Base-by-base conservation (phyloP, 2,888 invertebrate genomes). In the Rhyacophila evoluta region DNA sequence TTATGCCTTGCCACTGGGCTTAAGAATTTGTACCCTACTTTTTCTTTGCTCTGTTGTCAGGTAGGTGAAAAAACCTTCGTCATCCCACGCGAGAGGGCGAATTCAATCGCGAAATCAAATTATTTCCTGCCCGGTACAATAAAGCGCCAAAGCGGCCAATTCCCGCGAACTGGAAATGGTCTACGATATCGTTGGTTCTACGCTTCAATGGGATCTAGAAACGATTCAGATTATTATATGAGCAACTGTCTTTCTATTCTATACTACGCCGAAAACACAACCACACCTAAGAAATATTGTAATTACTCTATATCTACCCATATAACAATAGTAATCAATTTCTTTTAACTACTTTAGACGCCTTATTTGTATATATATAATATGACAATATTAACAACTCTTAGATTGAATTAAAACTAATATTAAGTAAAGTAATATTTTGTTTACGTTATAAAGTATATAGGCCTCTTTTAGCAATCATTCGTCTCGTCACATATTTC, bases 41-140 rank as follows among this genome's bases (percentile, higher is more conserved):
- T 55, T 55, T 55, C 55, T 55, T 55, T 55, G 19, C 19, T 55
- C 19, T 19, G 55, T 55, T 55, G 55, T 55, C 55, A 55, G 55
- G 55, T 55, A 55, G 55, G 55, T 55, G 55, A 55, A 55, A 55
- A 55, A 74, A 81, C 81, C 81, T 78, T 79, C 78, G 73, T 80
- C 79, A 81, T 75, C 72, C 74, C 27, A 33, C 78, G 72, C 77
- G 75, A 79, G 79, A 81, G 75, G 78, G 79, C 74, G 72, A 81
- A 80, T 80, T 79, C 81, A 77, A 81, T 81, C 81, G 75, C 78
- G 74, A 80, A 81, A 81, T 81, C 80, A 80, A 81, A 81, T 81
- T 78, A 81, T 81, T 81, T 79, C 80, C 79, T 75, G 72, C 55
- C 78, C 38, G 25, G 75, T 67, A 77, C 74, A 74, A 78, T 79